Evolutionary conservation across 2,888 invertebrate species (phyloP).

Genomic region (Sipha maydis): DNA sequence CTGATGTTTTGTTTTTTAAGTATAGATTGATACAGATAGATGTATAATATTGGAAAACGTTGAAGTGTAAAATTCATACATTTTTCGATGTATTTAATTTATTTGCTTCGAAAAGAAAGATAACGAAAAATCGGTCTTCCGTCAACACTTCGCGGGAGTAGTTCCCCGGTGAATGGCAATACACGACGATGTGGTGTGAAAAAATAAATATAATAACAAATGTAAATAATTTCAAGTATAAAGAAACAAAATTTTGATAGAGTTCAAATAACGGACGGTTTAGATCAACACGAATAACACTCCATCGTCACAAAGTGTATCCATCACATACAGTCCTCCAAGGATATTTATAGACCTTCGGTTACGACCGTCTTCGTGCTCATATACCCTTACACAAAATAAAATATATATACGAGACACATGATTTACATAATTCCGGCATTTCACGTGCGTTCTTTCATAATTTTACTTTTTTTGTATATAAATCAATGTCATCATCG

Average conservation of each 20-base stretch:
- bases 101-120: no score
- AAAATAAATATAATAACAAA: constrained; percentile 1
- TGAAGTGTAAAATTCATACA: no score
- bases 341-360: constrained; percentile 44
- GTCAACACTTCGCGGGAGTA: no score
- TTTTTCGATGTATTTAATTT: no score
- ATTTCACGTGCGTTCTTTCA: no score
- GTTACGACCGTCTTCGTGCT: constrained; percentile 24
- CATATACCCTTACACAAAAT: neutral
- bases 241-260: constrained; percentile 5
- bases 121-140: no score
- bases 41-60: no score
- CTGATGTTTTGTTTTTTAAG: no score
- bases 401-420: neutral
- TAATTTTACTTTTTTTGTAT: neutral
- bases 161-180: no score
- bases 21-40: no score
- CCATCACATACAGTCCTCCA: constrained; percentile 31
- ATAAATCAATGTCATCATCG: neutral
- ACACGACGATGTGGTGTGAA: no score
- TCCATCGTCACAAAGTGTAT: constrained; percentile 39
- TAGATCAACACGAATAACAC: constrained; percentile 4
- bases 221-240: neutral
- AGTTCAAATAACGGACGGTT: constrained; percentile 6
- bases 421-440: neutral